Evolutionary conservation across 2,888 invertebrate species (phyloP).

Genomic region (Acrocyrtus sp.): DNA sequence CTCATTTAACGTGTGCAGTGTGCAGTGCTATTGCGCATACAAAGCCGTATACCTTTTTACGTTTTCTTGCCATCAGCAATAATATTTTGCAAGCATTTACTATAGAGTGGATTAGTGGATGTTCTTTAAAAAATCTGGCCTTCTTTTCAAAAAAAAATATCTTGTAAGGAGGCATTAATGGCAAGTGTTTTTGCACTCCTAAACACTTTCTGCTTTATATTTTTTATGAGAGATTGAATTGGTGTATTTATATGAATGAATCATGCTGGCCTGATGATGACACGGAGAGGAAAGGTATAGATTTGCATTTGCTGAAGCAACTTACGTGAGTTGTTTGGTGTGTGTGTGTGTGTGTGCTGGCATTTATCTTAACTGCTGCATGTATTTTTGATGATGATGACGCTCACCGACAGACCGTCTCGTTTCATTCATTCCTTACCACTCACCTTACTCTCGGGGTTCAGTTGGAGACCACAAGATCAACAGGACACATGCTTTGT

Average conservation of each 20-base stretch:
- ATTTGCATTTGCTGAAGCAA: too few relatives aligned
- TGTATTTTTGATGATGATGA: constrained; percentile 16
- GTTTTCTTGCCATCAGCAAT: too few relatives aligned
- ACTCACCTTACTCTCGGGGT: constrained; percentile 19
- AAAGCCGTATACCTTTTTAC: too few relatives aligned
- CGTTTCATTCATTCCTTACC: constrained; percentile 40
- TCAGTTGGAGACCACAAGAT: constrained; percentile 36
- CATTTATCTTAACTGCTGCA: not conserved
- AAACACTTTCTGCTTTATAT: too few relatives aligned
- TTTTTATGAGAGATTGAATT: not conserved
- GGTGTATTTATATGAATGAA: constrained; percentile 40
- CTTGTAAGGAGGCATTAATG: constrained; percentile 28
- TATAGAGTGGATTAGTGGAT: too few relatives aligned
- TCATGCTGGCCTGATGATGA: constrained; percentile 17
- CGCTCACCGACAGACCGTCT: constrained; percentile 43
- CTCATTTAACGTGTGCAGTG: too few relatives aligned
- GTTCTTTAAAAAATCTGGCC: too few relatives aligned
- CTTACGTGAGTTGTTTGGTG: too few relatives aligned
- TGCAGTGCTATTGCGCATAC: too few relatives aligned
- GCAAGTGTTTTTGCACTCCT: constrained; percentile 44
- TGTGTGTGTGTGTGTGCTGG: not conserved
- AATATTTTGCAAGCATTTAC: too few relatives aligned
- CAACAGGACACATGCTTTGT: constrained; percentile 24
- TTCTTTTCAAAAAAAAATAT: too few relatives aligned
- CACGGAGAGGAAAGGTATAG: too few relatives aligned